Base-by-base conservation (phyloP, 2,113 vertebrate genomes). In the Emydura subglobosa region DNA sequence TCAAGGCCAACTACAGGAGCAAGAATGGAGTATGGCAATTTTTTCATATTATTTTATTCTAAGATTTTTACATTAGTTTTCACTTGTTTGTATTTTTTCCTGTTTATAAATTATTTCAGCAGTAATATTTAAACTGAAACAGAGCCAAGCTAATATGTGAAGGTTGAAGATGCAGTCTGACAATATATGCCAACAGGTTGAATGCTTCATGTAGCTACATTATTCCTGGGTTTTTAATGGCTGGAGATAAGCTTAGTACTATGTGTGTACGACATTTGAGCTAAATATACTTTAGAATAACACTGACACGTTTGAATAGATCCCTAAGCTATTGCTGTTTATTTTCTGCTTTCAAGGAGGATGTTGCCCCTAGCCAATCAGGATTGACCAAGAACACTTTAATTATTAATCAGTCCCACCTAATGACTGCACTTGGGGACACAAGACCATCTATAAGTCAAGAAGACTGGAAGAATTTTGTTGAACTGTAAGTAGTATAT, bases 381-480 rank as follows among this genome's bases (percentile, higher is more conserved):
- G 96, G 95, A 74, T 97, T 98, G 76, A 89, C 92, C 92, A 99
- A 97, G 94, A 95, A 97, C 17, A 94, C 97, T 79, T 78, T 99
- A 80, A 85, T 98, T 88, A 97, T 99, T 80, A 97, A 95, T 94
- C 98, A 98, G 90, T 97, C 98, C 49, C 99, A 99, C 83, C 89
- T 99, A 89, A 96, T 98, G 90, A 93, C 98, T 12, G 99, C 99
- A 4, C 97, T 99, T 94, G 94, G 97, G 79, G 96, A 89, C 76
- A 99, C 98, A 87, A 98, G 98, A 93, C 98, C 99, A 1, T 99
- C 99, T 57, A 98, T 99, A 87, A 98, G 97, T 97, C 98, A 97
- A 88, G 98, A 99, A 1, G 99, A 99, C 97, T 99, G 99, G 99
- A 99, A 97, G 88, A 98, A 96, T 95, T 99, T 99, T 97, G 95